A percentile compares a stretch with the other conserved stretches of the same genome.
Conservation (phyloP, 2,113 vertebrate genomes). For the Pollimyrus isidori region DNA sequence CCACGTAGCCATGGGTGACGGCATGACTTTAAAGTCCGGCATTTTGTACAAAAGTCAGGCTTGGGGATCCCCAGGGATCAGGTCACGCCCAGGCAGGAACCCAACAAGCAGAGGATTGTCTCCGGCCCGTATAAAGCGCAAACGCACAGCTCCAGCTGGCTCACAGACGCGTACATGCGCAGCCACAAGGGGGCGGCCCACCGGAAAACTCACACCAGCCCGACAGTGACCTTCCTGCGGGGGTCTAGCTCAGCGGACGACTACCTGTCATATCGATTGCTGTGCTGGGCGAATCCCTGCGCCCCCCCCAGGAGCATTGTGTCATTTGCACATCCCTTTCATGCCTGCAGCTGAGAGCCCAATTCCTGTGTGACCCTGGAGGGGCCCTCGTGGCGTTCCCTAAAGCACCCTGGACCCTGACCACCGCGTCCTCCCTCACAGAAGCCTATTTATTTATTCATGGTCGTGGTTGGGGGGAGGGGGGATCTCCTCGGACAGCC, state of each 20-base stretch:
- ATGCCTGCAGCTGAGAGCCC: constrained; percentile 43
- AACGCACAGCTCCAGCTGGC: neutral
- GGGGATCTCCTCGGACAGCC: constrained; percentile 21
- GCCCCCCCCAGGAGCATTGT: neutral
- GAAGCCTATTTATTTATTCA: constrained; percentile 47
- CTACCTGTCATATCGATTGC: constrained; percentile 33
- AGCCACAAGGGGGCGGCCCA: neutral
- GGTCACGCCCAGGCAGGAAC: neutral
- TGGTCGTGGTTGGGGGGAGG: constrained; percentile 9
- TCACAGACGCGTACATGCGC: neutral
- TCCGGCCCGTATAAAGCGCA: neutral
- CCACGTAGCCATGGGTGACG: neutral
- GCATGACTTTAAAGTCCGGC: neutral
- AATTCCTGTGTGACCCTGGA: constrained; percentile 42
- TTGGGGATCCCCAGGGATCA: neutral
- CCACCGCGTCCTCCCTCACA: neutral
- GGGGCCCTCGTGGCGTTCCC: neutral
- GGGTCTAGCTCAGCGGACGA: constrained; percentile 20
- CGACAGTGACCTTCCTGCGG: neutral
- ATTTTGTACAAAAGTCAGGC: neutral
- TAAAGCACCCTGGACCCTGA: constrained; percentile 17
- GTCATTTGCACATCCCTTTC: constrained; percentile 28
- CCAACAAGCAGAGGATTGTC: neutral
- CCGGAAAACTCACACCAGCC: neutral
- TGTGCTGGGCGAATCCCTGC: neutral